These are phyloP conservation scores for Notarius lentiginosus DNA, from an alignment of 2,113 vertebrate species.

Conservation along the genomic window DNA sequence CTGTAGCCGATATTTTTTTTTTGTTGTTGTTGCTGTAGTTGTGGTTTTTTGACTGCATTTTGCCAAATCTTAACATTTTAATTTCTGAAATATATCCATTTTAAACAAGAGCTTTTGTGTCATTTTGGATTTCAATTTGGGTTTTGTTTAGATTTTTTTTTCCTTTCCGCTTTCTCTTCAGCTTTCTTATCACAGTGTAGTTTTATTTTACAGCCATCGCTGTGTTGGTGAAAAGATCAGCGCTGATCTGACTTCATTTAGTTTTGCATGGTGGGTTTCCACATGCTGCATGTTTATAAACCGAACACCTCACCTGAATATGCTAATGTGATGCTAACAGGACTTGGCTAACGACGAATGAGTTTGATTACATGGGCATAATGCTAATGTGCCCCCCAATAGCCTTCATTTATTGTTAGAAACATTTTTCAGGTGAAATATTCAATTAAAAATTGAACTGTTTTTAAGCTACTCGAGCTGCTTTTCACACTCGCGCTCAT, in stretches of 20 bases:
- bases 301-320: constrained; percentile 23
- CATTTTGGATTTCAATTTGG: constrained; percentile 1
- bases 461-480: constrained; percentile 36
- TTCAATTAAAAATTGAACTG: not conserved
- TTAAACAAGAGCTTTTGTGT: not conserved
- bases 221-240: constrained; percentile 45
- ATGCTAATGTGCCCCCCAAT: constrained; percentile 9
- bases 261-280: constrained; percentile 48
- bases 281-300: constrained; percentile 46
- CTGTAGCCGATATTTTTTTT: constrained; percentile 28
- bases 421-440: constrained; percentile 18
- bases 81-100: constrained; percentile 10
- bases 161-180: constrained; percentile 8
- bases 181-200: constrained; percentile 21
- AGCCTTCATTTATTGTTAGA: constrained; percentile 23
- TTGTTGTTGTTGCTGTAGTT: not conserved
- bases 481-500: constrained; percentile 37
- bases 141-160: not conserved
- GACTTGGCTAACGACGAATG: constrained; percentile 28
- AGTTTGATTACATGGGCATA: constrained; percentile 4
- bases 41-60: constrained; percentile 19
- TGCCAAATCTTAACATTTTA: constrained; percentile 27
- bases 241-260: constrained; percentile 23
- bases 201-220: constrained; percentile 38
- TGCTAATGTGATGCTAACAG: constrained; percentile 16